Evolutionary conservation across 2,113 vertebrate genomes (phyloP).

Genomic region (Hippopotamus amphibius): DNA sequence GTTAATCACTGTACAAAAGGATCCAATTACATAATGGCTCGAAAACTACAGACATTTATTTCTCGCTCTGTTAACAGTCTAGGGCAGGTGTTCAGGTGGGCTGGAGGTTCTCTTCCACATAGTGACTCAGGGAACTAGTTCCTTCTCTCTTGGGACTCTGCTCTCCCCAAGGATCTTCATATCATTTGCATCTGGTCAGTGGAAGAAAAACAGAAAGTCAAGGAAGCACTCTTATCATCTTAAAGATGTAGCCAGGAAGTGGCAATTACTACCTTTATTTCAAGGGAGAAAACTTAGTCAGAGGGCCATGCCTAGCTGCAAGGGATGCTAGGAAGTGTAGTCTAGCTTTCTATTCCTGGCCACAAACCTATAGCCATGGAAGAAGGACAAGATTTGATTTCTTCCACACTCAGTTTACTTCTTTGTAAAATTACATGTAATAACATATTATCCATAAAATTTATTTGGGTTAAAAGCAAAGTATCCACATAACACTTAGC

Average conservation of each 20-base stretch:
- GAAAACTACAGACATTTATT: background rate
- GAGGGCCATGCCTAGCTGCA: background rate
- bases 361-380: background rate
- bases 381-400: background rate
- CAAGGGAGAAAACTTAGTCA: background rate
- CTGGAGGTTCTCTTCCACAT: background rate
- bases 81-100: background rate
- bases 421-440: background rate
- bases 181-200: background rate
- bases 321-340: background rate
- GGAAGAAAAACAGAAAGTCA: background rate
- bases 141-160: background rate
- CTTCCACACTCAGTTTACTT: background rate
- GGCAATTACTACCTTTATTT: background rate
- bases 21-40: background rate
- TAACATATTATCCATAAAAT: background rate
- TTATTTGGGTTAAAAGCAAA: background rate
- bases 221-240: background rate
- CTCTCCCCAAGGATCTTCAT: background rate
- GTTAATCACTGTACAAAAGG: background rate
- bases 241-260: background rate
- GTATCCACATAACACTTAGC: background rate
- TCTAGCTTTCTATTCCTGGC: background rate
- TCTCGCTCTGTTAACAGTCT: background rate
- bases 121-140: background rate